Percentiles rank a stretch among this genome's conserved stretches.
These are phyloP conservation scores for Heteromormyrus szaboi DNA, from an alignment of 2,797 vertebrate species.

Conservation along the genomic window DNA sequence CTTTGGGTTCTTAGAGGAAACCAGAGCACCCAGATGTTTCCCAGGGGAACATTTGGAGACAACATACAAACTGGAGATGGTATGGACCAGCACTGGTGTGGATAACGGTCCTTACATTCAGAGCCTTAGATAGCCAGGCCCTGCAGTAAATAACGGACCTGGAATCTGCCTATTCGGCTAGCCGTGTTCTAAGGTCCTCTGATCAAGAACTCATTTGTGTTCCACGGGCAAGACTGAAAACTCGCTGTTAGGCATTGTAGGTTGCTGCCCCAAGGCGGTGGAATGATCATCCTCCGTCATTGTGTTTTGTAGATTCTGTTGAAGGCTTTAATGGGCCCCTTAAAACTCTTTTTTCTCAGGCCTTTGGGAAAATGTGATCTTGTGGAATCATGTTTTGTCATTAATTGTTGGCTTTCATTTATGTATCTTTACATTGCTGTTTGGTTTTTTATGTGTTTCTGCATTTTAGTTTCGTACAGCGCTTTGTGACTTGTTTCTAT, in stretches of 20 bases:
- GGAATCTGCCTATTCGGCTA: neutral
- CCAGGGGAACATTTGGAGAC: neutral
- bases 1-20: neutral
- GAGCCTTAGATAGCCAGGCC: neutral
- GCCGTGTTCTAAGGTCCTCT: neutral
- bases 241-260: neutral
- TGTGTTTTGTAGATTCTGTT: neutral
- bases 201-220: neutral
- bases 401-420: neutral
- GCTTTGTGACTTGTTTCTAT: too few relatives aligned
- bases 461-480: too few relatives aligned
- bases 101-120: neutral
- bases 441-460: too few relatives aligned
- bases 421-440: neutral
- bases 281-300: neutral
- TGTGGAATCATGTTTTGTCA: neutral
- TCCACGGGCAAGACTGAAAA: neutral
- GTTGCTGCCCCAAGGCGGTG: neutral
- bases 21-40: neutral
- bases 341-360: neutral
- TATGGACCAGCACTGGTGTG: neutral
- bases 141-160: neutral
- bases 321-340: neutral
- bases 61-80: neutral
- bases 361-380: neutral